Base-by-base conservation (phyloP, 1,140 invertebrate species). In the Paramacrobiotus metropolitanus region DNA sequence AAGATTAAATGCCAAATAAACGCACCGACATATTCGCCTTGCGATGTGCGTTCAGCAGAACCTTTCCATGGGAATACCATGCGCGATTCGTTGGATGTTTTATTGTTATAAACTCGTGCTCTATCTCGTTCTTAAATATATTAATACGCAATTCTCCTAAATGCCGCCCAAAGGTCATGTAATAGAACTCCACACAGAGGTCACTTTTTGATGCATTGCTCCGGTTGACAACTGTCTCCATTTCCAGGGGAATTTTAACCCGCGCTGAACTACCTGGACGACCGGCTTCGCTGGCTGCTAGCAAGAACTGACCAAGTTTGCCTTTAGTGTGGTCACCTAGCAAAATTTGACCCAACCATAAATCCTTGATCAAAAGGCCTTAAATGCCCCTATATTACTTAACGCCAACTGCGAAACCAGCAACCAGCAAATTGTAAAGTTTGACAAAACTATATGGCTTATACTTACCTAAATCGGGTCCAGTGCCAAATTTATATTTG, bases 251-350 rank as follows among this genome's bases (percentile, higher is more conserved):
- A 28, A 55, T 55, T 20, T 20, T 4, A 55, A 55, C 15, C 28
- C 48, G 48, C 15, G 48, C 48, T 20, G 48, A 55, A 9, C 15
- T 28, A 20, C 48, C 48, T 24, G 48, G 48, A 15, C 28, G 15
- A 4, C 48, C 48, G 48, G 48, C 9, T 15, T 55, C 48, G 28
- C 48, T 55, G 15, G 4, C 28, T 24, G 48, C 48, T 9, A 55
- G 15, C 4, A 55, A 24, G 48, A 20, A 55, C 48, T 55, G 15
- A 20, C 48, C 48, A 24, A 20, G 9, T 15, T 24, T 15, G 4
- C 48, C 48, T 28, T 24, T 55, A 24, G 48, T 55, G 24, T 55
- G 48, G 28, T 55, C 48, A 24, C 48, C 48, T 55, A 55, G n/a
- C 34, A 40, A 40, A 40, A 40, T 15, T 9, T n/a, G n/a, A 15